These are phyloP conservation scores for Procapra przewalskii DNA, from an alignment of 2,113 vertebrate genomes.

Conservation along the genomic window DNA sequence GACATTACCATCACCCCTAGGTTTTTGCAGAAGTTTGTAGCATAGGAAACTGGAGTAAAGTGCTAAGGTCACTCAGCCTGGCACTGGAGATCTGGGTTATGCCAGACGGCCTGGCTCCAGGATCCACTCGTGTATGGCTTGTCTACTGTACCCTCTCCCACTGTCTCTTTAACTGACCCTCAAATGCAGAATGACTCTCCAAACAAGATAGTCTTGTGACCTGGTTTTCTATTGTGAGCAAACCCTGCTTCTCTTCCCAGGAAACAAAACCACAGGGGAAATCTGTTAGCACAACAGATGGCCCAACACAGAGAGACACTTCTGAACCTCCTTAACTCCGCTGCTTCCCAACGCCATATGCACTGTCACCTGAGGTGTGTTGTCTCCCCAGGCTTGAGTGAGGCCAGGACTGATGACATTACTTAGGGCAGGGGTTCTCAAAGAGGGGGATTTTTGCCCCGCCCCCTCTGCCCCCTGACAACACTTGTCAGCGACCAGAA, in stretches of 20 bases:
- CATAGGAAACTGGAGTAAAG: background rate
- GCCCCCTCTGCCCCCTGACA: accelerated
- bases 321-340: background rate
- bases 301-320: background rate
- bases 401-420: background rate
- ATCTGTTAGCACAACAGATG: background rate
- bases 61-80: background rate
- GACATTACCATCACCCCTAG: background rate
- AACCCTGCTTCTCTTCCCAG: background rate
- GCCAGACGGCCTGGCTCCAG: background rate
- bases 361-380: background rate
- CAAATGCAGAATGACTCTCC: background rate
- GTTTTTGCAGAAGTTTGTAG: background rate
- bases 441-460: background rate
- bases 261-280: background rate
- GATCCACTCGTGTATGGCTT: background rate
- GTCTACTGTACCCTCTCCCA: background rate
- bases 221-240: background rate
- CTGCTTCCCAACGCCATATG: background rate
- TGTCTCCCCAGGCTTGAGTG: background rate
- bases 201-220: background rate
- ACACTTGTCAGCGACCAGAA: background rate
- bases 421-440: background rate
- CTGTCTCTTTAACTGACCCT: background rate
- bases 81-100: background rate